These are phyloP conservation scores for Chymomyza costata DNA, from an alignment of 1,140 invertebrate genomes.

Conservation along the genomic window DNA sequence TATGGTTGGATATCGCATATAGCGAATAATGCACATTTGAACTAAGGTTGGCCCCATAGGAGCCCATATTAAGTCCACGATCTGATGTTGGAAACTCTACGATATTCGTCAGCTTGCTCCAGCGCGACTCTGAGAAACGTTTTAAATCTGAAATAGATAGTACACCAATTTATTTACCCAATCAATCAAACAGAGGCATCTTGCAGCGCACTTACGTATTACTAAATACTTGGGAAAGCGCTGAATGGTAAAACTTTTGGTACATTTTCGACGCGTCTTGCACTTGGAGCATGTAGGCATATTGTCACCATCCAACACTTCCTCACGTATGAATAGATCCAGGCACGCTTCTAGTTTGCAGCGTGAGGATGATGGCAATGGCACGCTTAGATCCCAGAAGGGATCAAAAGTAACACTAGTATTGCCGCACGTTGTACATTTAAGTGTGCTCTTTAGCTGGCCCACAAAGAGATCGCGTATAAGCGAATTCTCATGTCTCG, in stretches of 20 bases:
- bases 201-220: constrained; percentile 80
- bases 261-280: constrained; percentile 89
- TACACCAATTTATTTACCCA: not conserved
- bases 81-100: constrained; percentile 87
- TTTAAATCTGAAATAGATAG: constrained; percentile 81
- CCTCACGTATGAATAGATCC: constrained; percentile 91
- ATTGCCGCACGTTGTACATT: constrained; percentile 90
- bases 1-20: constrained; percentile 93
- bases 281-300: constrained; percentile 93
- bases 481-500: constrained; percentile 87
- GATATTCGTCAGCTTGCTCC: constrained; percentile 86
- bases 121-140: constrained; percentile 89
- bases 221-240: constrained; percentile 93
- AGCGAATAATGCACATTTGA: constrained; percentile 84
- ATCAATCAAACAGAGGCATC: no score
- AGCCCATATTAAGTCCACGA: constrained; percentile 86
- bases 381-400: constrained; percentile 90
- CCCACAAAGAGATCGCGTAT: constrained; percentile 96
- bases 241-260: constrained; percentile 93
- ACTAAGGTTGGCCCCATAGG: constrained; percentile 80
- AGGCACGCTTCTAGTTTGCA: constrained; percentile 88
- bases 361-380: constrained; percentile 85
- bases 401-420: constrained; percentile 94
- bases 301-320: constrained; percentile 93
- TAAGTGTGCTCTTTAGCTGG: constrained; percentile 92